A percentile compares a stretch with the other conserved stretches of the same genome.
Evolutionary conservation across 2,888 invertebrate species (phyloP).

Genomic region (Colostygia pectinataria): DNA sequence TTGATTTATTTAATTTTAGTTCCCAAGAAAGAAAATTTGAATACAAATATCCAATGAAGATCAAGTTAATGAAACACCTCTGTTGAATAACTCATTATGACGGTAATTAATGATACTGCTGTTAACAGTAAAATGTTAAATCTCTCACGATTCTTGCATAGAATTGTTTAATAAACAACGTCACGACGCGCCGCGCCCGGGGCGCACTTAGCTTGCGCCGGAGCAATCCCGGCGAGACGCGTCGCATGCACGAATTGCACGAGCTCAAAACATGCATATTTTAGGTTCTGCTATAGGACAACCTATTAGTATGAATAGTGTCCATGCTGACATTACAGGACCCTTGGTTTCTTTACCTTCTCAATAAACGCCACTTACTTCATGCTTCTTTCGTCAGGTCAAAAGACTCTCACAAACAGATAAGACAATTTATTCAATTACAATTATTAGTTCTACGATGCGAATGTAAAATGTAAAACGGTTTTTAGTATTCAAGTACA

Average conservation of each 20-base stretch:
- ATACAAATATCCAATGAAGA: conserved; percentile 5
- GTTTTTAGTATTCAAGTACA: conserved; percentile 45
- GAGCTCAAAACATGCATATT: conserved; percentile 29
- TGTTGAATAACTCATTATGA: conserved; percentile 25
- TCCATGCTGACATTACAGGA: too few relatives aligned
- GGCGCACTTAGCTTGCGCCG: conserved; percentile 28
- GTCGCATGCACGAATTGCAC: conserved; percentile 21
- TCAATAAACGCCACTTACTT: too few relatives aligned
- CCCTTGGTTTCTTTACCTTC: too few relatives aligned
- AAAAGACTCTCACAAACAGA: too few relatives aligned
- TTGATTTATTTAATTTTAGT: not conserved
- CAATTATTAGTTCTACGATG: too few relatives aligned
- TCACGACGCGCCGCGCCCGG: conserved; percentile 35
- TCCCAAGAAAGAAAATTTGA: not conserved
- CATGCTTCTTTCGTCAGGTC: too few relatives aligned
- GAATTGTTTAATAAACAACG: conserved; percentile 46
- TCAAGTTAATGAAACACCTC: conserved; percentile 5
- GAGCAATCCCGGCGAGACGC: conserved; percentile 16
- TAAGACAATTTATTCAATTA: conserved; percentile 16
- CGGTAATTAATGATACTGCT: conserved; percentile 21
- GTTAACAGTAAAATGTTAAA: conserved; percentile 32
- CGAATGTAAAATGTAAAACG: conserved; percentile 33
- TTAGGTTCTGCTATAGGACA: not conserved
- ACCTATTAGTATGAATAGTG: too few relatives aligned
- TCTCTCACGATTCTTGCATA: conserved; percentile 41